These are phyloP conservation scores for Corythornis madagascariensis DNA, from an alignment of 2,113 vertebrate genomes.

Conservation along the genomic window DNA sequence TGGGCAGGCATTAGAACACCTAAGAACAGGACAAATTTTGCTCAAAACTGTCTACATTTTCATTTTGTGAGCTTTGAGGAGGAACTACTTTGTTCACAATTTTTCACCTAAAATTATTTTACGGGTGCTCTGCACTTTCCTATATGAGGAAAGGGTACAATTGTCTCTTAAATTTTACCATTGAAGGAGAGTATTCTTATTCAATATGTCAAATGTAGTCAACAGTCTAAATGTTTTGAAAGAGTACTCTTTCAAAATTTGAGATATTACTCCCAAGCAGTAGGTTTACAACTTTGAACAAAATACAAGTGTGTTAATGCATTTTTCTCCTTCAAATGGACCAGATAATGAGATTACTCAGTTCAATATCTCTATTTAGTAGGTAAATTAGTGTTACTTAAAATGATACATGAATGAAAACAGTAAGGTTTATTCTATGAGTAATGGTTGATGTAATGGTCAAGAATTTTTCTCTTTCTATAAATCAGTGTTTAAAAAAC, in stretches of 20 bases:
- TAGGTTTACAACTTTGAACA: neutral
- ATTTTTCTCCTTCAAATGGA: neutral
- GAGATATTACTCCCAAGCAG: neutral
- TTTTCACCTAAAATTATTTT: neutral
- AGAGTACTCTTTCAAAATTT: neutral
- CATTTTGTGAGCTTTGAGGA: neutral
- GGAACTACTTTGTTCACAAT: neutral
- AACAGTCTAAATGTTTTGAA: neutral
- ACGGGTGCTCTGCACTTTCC: neutral
- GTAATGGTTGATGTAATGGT: neutral
- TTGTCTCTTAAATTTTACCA: neutral
- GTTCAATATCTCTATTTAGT: neutral
- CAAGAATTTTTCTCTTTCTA: neutral
- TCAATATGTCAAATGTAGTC: neutral
- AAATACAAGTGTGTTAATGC: neutral
- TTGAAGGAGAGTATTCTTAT: neutral
- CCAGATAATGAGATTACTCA: neutral
- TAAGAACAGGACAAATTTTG: neutral
- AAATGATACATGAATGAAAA: neutral
- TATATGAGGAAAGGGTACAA: neutral
- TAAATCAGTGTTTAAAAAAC: neutral
- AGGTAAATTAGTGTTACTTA: neutral
- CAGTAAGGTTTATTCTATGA: neutral
- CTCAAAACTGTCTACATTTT: neutral
- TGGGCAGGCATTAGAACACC: neutral